Percentiles rank a stretch among this genome's conserved stretches.
Evolutionary conservation across 2,888 invertebrate species (phyloP).

Genomic region (Drosophila anomelani): DNA sequence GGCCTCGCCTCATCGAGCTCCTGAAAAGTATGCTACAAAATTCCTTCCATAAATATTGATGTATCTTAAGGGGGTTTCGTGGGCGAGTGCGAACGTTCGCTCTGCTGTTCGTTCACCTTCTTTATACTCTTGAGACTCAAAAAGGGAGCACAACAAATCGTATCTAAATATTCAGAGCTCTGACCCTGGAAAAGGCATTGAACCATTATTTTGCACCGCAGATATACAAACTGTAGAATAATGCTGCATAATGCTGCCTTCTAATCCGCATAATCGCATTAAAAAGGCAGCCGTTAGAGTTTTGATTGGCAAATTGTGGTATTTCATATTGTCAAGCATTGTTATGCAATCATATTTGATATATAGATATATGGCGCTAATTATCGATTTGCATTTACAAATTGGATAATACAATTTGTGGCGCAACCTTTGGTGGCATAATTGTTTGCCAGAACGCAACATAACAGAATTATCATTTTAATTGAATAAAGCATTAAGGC

Average conservation of each 20-base stretch:
- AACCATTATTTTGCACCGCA: constrained; percentile 6
- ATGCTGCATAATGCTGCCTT: constrained; percentile 18
- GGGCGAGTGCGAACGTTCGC: constrained; percentile 9
- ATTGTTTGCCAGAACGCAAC: constrained; percentile 18
- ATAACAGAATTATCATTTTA: constrained; percentile 46
- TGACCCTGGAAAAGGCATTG: constrained; percentile 24
- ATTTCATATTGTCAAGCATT: background rate
- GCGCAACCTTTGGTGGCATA: constrained; percentile 14
- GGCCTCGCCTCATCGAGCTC: constrained; percentile 28
- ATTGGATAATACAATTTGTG: constrained; percentile 33
- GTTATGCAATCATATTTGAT: background rate
- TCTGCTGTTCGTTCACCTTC: constrained; percentile 68
- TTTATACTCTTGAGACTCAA: constrained; percentile 58
- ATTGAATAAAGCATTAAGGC: constrained; percentile 47
- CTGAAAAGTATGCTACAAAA: constrained; percentile 51
- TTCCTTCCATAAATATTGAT: constrained; percentile 59
- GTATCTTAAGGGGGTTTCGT: constrained; percentile 11
- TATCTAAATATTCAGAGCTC: constrained; percentile 49
- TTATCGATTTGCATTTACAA: constrained; percentile 21
- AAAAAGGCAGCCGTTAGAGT: background rate
- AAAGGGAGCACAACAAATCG: constrained; percentile 8
- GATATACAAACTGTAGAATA: background rate
- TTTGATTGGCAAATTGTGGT: background rate
- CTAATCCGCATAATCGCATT: constrained; percentile 49
- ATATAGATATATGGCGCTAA: background rate